phyloP scores from a whole-genome alignment of 2,113 vertebrate species.

The Alligator mississippiensis region DNA sequence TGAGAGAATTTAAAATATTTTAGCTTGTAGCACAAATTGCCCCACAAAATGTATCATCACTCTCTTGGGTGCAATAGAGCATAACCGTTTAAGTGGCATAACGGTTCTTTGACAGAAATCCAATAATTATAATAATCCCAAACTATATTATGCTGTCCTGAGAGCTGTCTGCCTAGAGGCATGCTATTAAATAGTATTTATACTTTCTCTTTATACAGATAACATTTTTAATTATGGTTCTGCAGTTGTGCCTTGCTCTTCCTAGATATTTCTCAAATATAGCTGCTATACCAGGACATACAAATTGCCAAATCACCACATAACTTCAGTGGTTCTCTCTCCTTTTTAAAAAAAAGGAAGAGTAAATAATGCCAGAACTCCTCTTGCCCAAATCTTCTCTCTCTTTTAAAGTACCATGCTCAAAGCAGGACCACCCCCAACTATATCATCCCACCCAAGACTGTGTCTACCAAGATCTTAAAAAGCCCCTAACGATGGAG shows the following conservation, averaged over 20 bases:
- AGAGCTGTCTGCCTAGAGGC: slow-evolving; percentile 56
- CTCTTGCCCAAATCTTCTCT: too few relatives aligned
- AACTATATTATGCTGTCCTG: slow-evolving; percentile 19
- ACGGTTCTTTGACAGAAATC: slow-evolving; percentile 51
- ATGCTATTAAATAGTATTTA: slow-evolving; percentile 44
- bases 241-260: slow-evolving; percentile 15
- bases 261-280: slow-evolving; percentile 44
- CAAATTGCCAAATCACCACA: slow-evolving; percentile 45
- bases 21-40: neutral
- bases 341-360: neutral
- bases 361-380: neutral
- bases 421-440: too few relatives aligned
- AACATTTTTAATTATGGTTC: slow-evolving; percentile 38
- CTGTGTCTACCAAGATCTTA: too few relatives aligned
- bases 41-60: neutral
- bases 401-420: too few relatives aligned
- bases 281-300: neutral
- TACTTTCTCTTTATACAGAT: slow-evolving; percentile 48
- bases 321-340: neutral
- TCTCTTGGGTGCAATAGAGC: slow-evolving; percentile 8
- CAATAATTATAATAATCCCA: slow-evolving; percentile 9
- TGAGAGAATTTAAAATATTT: neutral
- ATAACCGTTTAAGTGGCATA: slow-evolving; percentile 29
- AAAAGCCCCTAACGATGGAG: too few relatives aligned
- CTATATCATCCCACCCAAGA: too few relatives aligned